Conservation (phyloP, 2,888 invertebrate species). For the Lumbricus terrestris region DNA sequence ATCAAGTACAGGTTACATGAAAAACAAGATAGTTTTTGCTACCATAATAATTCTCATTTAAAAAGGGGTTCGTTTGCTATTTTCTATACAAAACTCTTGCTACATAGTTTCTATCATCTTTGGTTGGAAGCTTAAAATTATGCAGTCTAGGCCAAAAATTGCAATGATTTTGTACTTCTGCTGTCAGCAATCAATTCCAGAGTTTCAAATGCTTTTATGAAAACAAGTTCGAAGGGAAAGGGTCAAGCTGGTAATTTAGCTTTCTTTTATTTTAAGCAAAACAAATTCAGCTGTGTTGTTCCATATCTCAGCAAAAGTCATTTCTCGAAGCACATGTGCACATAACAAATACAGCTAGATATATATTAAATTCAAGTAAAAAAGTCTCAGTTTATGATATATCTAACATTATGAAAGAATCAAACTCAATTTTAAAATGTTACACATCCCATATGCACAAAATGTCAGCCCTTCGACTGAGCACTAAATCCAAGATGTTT, state of each 20-base stretch:
- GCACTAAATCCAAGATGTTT: too few species aligned
- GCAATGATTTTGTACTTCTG: too few species aligned
- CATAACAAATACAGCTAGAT: background rate
- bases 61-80: too few species aligned
- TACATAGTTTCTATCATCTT: too few species aligned
- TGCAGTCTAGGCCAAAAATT: too few species aligned
- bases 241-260: background rate
- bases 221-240: background rate
- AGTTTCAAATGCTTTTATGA: background rate
- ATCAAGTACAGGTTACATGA: too few species aligned
- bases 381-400: background rate
- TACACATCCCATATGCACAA: background rate
- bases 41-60: too few species aligned
- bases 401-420: background rate
- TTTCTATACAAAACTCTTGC: too few species aligned
- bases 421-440: background rate
- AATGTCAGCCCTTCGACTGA: too few species aligned
- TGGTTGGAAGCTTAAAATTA: too few species aligned
- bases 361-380: background rate
- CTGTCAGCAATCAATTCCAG: background rate
- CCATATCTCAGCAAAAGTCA: background rate
- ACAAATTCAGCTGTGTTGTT: background rate
- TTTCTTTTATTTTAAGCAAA: background rate
- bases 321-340: background rate
- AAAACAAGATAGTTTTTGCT: too few species aligned